Percentiles rank a stretch among this genome's conserved stretches.
Evolutionary conservation across 2,113 vertebrate genomes (phyloP).

Genomic region (Rhombomys opimus): DNA sequence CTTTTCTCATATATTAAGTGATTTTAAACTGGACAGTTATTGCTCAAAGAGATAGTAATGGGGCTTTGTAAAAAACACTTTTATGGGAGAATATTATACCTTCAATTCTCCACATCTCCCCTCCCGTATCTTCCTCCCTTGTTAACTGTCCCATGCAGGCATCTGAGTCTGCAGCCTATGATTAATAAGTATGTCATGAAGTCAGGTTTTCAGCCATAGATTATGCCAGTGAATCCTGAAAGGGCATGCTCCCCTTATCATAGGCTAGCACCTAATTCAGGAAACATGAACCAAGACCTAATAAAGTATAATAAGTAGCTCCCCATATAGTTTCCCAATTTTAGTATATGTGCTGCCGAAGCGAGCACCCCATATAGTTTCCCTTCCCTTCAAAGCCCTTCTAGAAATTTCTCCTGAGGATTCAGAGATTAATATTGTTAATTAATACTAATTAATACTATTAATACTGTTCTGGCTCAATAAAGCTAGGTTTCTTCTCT

Average conservation of each 20-base stretch:
- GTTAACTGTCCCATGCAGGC: neutral
- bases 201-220: neutral
- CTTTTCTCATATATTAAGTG: neutral
- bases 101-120: neutral
- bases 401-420: slow-evolving; percentile 27
- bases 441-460: neutral
- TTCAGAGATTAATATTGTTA: slow-evolving; percentile 23
- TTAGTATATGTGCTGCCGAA: too few species aligned
- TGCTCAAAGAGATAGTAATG: neutral
- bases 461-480: slow-evolving; percentile 20
- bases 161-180: neutral
- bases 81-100: neutral
- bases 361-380: neutral
- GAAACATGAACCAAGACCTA: neutral
- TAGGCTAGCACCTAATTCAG: neutral
- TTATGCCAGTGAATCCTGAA: neutral
- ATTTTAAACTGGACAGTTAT: slow-evolving; percentile 13
- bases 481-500: neutral
- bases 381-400: slow-evolving; percentile 36
- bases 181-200: neutral
- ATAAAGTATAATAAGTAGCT: neutral
- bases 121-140: neutral
- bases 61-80: neutral
- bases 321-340: neutral
- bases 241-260: slow-evolving; percentile 2